Evolutionary conservation across 2,113 vertebrate genomes (phyloP).

Genomic region (Lynx canadensis): DNA sequence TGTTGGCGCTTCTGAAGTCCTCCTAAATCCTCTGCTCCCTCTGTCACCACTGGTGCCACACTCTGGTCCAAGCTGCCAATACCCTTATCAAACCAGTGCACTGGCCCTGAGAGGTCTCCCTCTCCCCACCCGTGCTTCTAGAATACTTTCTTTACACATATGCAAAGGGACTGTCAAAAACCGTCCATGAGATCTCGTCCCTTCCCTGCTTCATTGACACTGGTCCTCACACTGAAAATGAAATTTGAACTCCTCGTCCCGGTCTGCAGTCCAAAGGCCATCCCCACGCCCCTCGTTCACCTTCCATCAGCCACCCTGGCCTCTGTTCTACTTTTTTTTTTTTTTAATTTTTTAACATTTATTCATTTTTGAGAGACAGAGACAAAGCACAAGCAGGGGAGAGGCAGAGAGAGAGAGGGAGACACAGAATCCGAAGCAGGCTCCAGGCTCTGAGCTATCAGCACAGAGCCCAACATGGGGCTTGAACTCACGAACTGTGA

Average conservation of each 20-base stretch:
- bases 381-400: too few relatives aligned
- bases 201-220: neutral
- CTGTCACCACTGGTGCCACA: too few relatives aligned
- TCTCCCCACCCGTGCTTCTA: neutral
- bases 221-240: neutral
- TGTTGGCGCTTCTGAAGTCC: neutral
- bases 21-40: accelerated
- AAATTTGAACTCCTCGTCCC: accelerated
- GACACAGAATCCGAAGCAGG: too few relatives aligned
- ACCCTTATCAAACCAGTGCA: neutral
- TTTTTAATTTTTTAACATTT: too few relatives aligned
- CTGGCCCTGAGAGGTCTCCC: too few relatives aligned
- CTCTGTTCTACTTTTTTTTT: neutral
- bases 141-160: neutral
- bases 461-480: too few relatives aligned
- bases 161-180: accelerated
- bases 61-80: too few relatives aligned
- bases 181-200: accelerated
- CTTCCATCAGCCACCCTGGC: too few relatives aligned
- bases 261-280: neutral
- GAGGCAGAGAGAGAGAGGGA: too few relatives aligned
- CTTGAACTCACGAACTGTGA: too few relatives aligned
- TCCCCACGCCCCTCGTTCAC: accelerated
- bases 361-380: too few relatives aligned
- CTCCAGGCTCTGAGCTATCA: too few relatives aligned